Evolutionary conservation across 2,113 vertebrate genomes (phyloP), one percentile per base, ranked within the genome.

Genomic region (Propithecus coquereli): DNA sequence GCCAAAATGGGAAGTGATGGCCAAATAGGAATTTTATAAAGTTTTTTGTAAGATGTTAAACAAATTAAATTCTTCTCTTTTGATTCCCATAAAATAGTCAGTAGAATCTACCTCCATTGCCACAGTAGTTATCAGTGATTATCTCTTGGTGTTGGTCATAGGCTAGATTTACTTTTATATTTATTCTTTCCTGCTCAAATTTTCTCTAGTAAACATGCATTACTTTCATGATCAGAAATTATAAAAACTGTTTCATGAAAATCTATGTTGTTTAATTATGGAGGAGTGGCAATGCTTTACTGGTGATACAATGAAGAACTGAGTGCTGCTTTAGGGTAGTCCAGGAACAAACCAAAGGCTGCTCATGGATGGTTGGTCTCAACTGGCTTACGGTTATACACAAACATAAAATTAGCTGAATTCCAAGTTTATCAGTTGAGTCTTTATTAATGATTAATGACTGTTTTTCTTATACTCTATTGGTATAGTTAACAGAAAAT

Each of bases 391-490:
- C 8, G 8, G 3, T 32, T 86, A 43, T 37, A 70, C 10, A 68
- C 6, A 11, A 34, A 90, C 40, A 86, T 66, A 89, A 96, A 88
- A 95, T 71, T 54, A 83, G 32, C 20, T 94, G 18, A 92, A 71
- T 81, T 92, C 22, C 12, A 94, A 65, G 37, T 65, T 93, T 18
- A 91, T 18, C 68, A 80, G 86, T 34, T 89, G 17, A 81, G 23
- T 81, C 61, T 59, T 94, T 61, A 54, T 66, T 40, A 84, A 47
- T 63, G 77, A 59, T 74, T 83, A 74, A 61, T 68, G 61, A 88
- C 40, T 7, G 45, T 11, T 68, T 81, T 81, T 74, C 18, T 40
- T 70, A 23, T 59, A 71, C 6, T 87, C 34, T 90, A 66, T 1
- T 66, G 22, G 94, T 77, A 73, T 20, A 80, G 61, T 63, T 30